Evolutionary conservation across 2,113 vertebrate genomes (phyloP), one percentile per base, ranked within the genome.

Genomic region (Elanus axillaris): DNA sequence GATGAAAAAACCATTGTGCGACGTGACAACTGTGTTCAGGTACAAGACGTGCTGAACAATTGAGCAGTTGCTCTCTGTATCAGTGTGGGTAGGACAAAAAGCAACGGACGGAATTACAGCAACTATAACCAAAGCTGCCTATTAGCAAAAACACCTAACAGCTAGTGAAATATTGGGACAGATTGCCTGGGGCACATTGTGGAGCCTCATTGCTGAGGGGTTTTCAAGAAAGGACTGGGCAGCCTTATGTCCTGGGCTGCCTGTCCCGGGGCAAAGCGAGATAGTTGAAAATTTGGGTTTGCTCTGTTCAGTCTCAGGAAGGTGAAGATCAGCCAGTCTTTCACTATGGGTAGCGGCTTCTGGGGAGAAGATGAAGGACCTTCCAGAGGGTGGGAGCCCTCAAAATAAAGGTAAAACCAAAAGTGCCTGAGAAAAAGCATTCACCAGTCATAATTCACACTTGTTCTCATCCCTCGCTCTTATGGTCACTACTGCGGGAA

Each of bases 191-290:
- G 29, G 9, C 12, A 63, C 12, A 52, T 31, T 27, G 23, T 59
- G 40, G 8, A 74, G 0, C 42, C 16, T 71, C 32, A 27, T 16
- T 59, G 42, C 22, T 50, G 29, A 77, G 5, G 1, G 1, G 2
- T 53, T 84, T 95, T 80, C 31, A 42, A 83, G 53, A 66, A 50
- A 38, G 32, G 2, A 47, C 58, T 77, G 55, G 36, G 22, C 6
- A 73, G 10, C 9, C 0, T 0, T 66, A 16, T 59, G 11, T 36
- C 26, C 52, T 53, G 52, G 52, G 52, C 20, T 63, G 6, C 16
- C 17, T 31, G 9, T 18, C 52, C 50, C 18, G 8, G 21, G 42
- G 9, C 11, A 74, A 81, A 93, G 9, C 0, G 0, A 55, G 5
- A 45, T 6, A 23, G 16, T 9, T 71, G 27, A 77, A 90, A 88